Base-by-base conservation (phyloP, 2,888 invertebrate species). In the Tipula unca region DNA sequence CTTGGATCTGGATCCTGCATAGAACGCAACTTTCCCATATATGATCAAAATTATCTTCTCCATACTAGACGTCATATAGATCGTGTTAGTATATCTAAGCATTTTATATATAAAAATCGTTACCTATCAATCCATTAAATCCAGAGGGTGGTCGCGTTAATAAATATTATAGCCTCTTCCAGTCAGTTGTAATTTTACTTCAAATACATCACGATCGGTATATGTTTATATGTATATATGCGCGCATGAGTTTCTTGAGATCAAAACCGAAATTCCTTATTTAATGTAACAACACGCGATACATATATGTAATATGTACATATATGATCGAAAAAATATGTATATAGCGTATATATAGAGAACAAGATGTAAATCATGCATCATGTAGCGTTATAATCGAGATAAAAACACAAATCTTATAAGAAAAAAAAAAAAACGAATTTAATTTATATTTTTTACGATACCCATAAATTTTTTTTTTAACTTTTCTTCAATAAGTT, bases 361-460 rank as follows among this genome's bases (percentile, higher is more conserved):
- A 69, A 69, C 69, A 69, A 69, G 69, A 69, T 69, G 69, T 69
- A 69, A 69, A 69, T 69, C 69, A 69, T 25, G 69, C 69, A 69
- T 69, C 69, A 69, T 69, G 69, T 69, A 69, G 69, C 69, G 69
- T 69, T 69, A 69, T 69, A 69, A 69, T 69, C 69, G 69, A 69
- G 69, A 69, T 69, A 69, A 69, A 69, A 69, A 69, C 69, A 69
- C 69, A 69, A 69, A 69, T 69, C 69, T 69, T 69, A 69, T 69
- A 69, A 69, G 10, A 69, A 69, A 54, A 54, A 54, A 32, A 32
- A 6, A 6, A 32, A 32, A 32, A 32, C n/a, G n/a, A n/a, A n/a
- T n/a, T 32, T 54, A 17, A 54, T 54, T 54, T 54, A 54, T 54
- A 17, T 54, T 54, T 48, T 54, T 54, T 54, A 69, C 69, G 69